Base-by-base conservation (phyloP, 2,797 vertebrate species). In the Galagoides demidoff region DNA sequence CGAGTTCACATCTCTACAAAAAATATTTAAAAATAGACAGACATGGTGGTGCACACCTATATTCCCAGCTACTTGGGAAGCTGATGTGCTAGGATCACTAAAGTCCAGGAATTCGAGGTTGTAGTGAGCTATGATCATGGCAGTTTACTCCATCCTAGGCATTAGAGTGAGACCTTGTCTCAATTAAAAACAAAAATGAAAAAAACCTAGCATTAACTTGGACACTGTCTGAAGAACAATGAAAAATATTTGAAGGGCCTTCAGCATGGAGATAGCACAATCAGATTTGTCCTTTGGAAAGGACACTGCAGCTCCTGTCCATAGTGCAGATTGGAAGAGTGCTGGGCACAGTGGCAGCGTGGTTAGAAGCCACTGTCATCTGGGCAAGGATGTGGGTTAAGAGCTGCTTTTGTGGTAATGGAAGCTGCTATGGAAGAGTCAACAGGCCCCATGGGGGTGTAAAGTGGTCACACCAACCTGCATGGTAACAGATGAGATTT, bases 1-100 rank as follows among this genome's bases (percentile, higher is more conserved):
- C 0, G 0, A 8, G 31, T n/a, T 17, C 16, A 7, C 64, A 66
- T 66, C 7, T 66, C 16, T n/a, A 1, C 2, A 66, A 66, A 66
- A n/a, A 66, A n/a, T 8, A 3, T 17, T 31, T 29, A 31, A 31
- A 31, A 64, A 64, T 31, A 66, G 13, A 31, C 7, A n/a, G 31
- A 16, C 16, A 31, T 66, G 17, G 31, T 66, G 1, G 7, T 4
- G 3, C 1, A 19, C 31, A n/a, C 17, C 7, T n/a, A 0, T 66
- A n/a, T 17, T n/a, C 16, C 64, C 17, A 66, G 17, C 64, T 66
- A 66, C 31, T n/a, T 66, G 31, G 17, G 64, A n/a, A n/a, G 31
- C 31, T 66, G 64, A 66, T 31, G 31, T 17, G 7, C 16, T 31
- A 66, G 64, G 17, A 66, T 8, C 17, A n/a, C 64, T 66, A 8